Conservation (phyloP, 2,113 vertebrate genomes). For the Neolamprologus falcicula region DNA sequence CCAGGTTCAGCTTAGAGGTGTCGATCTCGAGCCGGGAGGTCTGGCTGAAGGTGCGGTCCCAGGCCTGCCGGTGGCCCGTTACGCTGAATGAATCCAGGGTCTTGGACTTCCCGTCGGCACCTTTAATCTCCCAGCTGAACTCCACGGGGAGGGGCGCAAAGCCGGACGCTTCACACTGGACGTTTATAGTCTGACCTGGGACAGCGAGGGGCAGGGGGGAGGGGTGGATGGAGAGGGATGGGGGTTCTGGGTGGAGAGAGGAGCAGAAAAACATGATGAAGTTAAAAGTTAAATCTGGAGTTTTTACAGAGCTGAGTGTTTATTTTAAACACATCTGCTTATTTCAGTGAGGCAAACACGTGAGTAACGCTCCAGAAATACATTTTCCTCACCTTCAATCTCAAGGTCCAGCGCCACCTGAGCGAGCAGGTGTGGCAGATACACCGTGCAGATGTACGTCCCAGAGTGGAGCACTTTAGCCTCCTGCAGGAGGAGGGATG, state of each 20-base stretch:
- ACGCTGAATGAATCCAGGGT: constrained; percentile 56
- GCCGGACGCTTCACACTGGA: constrained; percentile 73
- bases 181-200: constrained; percentile 45
- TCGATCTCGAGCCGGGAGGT: constrained; percentile 60
- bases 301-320: neutral
- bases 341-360: accelerated
- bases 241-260: constrained; percentile 21
- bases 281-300: neutral
- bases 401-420: constrained; percentile 77
- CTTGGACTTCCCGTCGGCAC: constrained; percentile 2
- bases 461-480: constrained; percentile 73
- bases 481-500: constrained; percentile 70
- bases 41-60: constrained; percentile 76
- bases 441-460: constrained; percentile 78
- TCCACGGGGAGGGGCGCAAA: constrained; percentile 74
- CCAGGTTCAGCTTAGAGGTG: constrained; percentile 27
- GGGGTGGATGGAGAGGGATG: constrained; percentile 54
- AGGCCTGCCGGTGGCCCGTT: constrained; percentile 67
- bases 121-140: constrained; percentile 70
- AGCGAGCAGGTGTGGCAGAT: constrained; percentile 78
- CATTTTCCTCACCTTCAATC: constrained; percentile 67
- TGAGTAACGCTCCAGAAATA: accelerated
- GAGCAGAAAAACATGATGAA: accelerated
- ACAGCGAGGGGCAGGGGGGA: constrained; percentile 58
- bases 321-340: neutral